Evolutionary conservation across 2,113 vertebrate genomes (phyloP).

Genomic region (Syngnathus scovelli): DNA sequence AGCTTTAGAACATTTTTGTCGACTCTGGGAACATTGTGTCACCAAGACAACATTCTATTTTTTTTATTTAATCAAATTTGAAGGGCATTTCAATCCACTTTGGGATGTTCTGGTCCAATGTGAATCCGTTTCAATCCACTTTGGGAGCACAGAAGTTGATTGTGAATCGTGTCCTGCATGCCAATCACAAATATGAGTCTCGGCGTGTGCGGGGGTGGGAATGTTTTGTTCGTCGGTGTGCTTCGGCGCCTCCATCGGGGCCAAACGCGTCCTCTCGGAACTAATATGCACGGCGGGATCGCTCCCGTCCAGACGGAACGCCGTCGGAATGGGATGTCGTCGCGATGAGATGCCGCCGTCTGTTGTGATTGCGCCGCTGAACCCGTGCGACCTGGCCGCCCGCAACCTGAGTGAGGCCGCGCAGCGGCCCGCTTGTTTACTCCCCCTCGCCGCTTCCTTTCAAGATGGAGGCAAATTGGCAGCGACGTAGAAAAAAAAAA

Average conservation of each 20-base stretch:
- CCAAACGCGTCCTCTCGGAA: conserved; percentile 37
- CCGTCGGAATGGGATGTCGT: conserved; percentile 55
- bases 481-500: conserved; percentile 26
- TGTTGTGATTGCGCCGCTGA: conserved; percentile 55
- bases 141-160: neutral
- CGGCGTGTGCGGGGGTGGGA: neutral
- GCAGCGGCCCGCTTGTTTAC: conserved; percentile 25
- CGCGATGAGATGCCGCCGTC: conserved; percentile 22
- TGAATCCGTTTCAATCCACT: neutral
- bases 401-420: conserved; percentile 41
- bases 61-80: no score
- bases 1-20: no score
- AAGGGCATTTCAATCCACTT: neutral
- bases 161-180: neutral
- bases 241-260: neutral
- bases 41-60: neutral
- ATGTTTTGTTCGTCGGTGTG: neutral
- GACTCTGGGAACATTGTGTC: neutral
- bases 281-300: conserved; percentile 52
- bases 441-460: conserved; percentile 21
- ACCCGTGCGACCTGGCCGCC: conserved; percentile 46
- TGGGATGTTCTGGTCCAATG: neutral
- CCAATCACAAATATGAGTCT: neutral
- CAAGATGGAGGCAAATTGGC: conserved; percentile 32
- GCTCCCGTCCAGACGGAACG: conserved; percentile 40